phyloP scores from a whole-genome alignment of 2,113 vertebrate genomes.

The Tylochromis polylepis region DNA sequence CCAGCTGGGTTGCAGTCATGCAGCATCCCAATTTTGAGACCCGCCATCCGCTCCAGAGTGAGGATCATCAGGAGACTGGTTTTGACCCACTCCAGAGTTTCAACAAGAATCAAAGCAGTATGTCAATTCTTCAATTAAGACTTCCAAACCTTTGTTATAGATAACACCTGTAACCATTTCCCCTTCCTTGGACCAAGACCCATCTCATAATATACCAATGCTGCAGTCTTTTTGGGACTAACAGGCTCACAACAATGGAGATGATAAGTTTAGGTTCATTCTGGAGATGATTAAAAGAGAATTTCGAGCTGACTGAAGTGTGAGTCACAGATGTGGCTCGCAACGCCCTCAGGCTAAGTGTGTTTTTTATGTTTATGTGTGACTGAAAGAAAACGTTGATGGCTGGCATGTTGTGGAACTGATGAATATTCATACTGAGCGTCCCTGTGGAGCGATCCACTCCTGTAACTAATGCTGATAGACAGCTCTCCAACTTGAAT shows the following conservation, averaged over 20 bases:
- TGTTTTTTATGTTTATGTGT: conserved; percentile 39
- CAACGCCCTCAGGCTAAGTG: conserved; percentile 11
- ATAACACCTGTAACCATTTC: not conserved
- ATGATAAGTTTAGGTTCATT: not conserved
- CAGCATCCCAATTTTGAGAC: conserved; percentile 89
- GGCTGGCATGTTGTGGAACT: conserved; percentile 57
- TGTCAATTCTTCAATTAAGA: conserved; percentile 42
- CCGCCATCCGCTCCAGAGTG: conserved; percentile 88
- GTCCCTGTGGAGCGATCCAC: conserved; percentile 59
- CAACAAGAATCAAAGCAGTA: conserved; percentile 79
- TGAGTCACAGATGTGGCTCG: conserved; percentile 43
- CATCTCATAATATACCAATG: not conserved
- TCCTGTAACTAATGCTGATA: conserved; percentile 67
- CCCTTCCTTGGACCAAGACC: not conserved
- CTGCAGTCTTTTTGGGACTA: not conserved
- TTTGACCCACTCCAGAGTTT: conserved; percentile 86
- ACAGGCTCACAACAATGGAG: not conserved
- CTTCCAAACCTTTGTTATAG: not conserved
- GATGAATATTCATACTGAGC: conserved; percentile 71
- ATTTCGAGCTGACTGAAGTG: not conserved
- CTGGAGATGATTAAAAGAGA: not conserved
- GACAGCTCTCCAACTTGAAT: conserved; percentile 56
- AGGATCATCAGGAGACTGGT: conserved; percentile 93
- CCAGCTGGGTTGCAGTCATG: conserved; percentile 74
- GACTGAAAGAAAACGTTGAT: conserved; percentile 1